A percentile compares a stretch with the other conserved stretches of the same genome.
Evolutionary conservation across 2,113 vertebrate species (phyloP).

Genomic region (Leuciscus idus): DNA sequence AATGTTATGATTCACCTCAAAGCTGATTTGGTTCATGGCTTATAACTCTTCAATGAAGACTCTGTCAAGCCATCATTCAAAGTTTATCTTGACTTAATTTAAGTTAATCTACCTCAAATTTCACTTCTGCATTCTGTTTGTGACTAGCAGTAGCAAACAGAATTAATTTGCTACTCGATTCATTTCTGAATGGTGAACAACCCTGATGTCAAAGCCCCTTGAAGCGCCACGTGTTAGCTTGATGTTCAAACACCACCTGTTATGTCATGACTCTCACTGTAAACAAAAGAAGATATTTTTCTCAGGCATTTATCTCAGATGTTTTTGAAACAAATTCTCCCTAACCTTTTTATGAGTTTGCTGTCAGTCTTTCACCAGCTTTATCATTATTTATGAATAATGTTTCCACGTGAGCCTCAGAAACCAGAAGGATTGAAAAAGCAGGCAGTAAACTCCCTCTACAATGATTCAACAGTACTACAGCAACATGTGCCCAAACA

Average conservation of each 20-base stretch:
- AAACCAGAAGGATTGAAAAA: conserved; percentile 38
- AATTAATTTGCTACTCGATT: neutral
- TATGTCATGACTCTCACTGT: too few species aligned
- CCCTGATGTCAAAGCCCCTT: neutral
- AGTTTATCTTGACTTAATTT: neutral
- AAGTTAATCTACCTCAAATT: neutral
- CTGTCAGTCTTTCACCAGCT: neutral
- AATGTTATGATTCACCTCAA: neutral
- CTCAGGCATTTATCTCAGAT: neutral
- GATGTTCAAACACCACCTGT: neutral
- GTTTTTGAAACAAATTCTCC: neutral
- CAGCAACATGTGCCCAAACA: neutral
- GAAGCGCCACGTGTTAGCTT: neutral
- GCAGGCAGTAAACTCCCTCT: conserved; percentile 2
- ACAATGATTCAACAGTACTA: conserved; percentile 58
- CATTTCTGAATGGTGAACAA: neutral
- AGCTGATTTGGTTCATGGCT: neutral
- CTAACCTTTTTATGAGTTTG: neutral
- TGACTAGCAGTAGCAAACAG: too few species aligned
- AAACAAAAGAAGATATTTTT: too few species aligned
- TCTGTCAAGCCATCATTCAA: neutral
- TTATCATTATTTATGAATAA: neutral
- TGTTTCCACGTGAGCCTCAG: conserved; percentile 54
- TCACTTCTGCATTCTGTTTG: neutral
- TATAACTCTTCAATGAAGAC: neutral